Evolutionary conservation across 2,797 vertebrate genomes (phyloP).

Genomic region (Sebastes minor): DNA sequence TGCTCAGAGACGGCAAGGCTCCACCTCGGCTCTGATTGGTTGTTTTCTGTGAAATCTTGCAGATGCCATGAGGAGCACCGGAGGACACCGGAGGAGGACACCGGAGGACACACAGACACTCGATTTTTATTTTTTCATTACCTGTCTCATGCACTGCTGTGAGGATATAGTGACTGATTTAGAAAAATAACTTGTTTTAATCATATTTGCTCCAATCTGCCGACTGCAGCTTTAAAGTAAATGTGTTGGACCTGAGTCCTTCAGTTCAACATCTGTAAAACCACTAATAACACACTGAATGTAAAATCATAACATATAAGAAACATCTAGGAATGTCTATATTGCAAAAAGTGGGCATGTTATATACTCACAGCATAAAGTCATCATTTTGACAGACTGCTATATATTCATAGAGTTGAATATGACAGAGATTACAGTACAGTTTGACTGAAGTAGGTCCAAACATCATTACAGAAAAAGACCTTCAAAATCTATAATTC

Average conservation of each 20-base stretch:
- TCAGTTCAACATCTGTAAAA: background rate
- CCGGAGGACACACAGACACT: too few relatives aligned
- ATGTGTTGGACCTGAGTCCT: background rate
- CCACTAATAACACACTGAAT: background rate
- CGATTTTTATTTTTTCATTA: too few relatives aligned
- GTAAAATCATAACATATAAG: background rate
- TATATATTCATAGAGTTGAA: slow-evolving; percentile 11
- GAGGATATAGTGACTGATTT: too few relatives aligned
- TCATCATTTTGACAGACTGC: background rate
- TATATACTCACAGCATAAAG: background rate
- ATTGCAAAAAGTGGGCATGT: background rate
- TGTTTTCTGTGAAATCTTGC: too few relatives aligned
- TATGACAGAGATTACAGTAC: background rate
- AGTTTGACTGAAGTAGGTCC: slow-evolving; percentile 13
- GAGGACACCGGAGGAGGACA: too few relatives aligned
- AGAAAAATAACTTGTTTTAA: too few relatives aligned
- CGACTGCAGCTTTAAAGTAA: background rate
- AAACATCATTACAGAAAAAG: slow-evolving; percentile 24
- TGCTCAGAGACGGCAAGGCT: too few relatives aligned
- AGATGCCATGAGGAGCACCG: too few relatives aligned
- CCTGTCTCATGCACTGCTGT: too few relatives aligned
- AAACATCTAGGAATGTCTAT: background rate
- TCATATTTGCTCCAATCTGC: too few relatives aligned
- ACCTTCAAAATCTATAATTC: slow-evolving; percentile 31
- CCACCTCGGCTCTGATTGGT: too few relatives aligned